Percentiles rank a stretch among this genome's conserved stretches.
Conservation (phyloP, 2,888 invertebrate genomes). For the Dascillus cervinus region DNA sequence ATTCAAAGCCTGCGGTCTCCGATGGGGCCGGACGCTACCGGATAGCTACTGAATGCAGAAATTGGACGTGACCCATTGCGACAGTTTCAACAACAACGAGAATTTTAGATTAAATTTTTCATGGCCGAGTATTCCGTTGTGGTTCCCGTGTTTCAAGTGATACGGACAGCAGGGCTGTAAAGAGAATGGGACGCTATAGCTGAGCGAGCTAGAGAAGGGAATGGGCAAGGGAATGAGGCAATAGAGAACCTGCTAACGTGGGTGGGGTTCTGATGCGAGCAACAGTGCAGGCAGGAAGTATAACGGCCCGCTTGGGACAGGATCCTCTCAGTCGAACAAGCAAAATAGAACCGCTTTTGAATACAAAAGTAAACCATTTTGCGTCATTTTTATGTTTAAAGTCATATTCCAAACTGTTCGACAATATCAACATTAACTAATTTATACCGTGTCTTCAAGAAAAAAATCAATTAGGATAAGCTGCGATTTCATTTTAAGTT, state of each 20-base stretch:
- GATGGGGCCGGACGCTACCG: constrained; percentile 24
- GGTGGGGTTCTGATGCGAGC: constrained; percentile 22
- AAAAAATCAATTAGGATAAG: no score
- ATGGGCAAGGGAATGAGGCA: constrained; percentile 17
- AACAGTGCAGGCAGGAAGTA: constrained; percentile 27
- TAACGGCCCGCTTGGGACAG: constrained; percentile 30
- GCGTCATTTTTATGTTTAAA: no score
- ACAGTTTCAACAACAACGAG: constrained; percentile 29
- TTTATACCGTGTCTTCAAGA: no score
- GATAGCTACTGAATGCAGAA: constrained; percentile 27
- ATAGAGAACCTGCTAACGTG: constrained; percentile 7
- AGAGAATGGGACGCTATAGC: constrained; percentile 23
- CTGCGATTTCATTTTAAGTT: no score
- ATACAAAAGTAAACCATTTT: no score
- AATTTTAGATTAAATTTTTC: constrained; percentile 37
- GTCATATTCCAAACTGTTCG: no score
- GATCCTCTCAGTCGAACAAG: constrained; percentile 21
- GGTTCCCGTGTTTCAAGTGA: constrained; percentile 22
- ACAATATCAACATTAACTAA: no score
- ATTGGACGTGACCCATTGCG: constrained; percentile 28
- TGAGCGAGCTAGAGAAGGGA: constrained; percentile 11
- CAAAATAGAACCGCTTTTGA: constrained; percentile 21
- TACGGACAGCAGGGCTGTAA: constrained; percentile 24
- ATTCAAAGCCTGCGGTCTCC: constrained; percentile 22
- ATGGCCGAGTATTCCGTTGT: constrained; percentile 28